Base-by-base conservation (phyloP, 1,140 invertebrate genomes). In the Sarcophaga peregrina region DNA sequence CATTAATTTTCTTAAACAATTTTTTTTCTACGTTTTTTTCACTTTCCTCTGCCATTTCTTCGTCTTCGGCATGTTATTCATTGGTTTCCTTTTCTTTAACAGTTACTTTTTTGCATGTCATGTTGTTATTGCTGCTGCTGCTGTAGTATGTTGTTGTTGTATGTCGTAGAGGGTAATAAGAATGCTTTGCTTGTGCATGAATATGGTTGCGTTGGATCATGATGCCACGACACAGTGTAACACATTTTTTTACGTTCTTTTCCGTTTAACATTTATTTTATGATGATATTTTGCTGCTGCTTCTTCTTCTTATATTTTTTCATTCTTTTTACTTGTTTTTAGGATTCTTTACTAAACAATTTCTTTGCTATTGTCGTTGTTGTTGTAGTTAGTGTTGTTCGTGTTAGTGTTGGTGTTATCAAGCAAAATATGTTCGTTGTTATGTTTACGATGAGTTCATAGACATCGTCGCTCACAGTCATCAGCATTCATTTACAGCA, bases 221-320 rank as follows among this genome's bases (percentile, higher is more conserved):
- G 5, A 68, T 68, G 62, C 62, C 10, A 68, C 25, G 62, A 68
- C 25, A 37, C 25, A 37, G 25, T 37, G 54, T 58, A 68, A 68
- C n/a, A 68, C 62, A 68, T 68, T 68, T 68, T n/a, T 68, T 68
- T 68, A 68, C 62, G 62, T 68, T 68, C 62, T 68, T 37, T 37
- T 68, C 62, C 62, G 62, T 68, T 68, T 68, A 68, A 68, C 62
- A 68, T 68, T 68, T 68, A 68, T 68, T 68, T 68, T 68, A 68
- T 68, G 54, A 58, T 58, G 54, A 58, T 58, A 58, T 58, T 58
- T 2, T 37, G 25, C 54, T 58, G 7, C 54, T 58, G 20, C 20
- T 68, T 17, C 10, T 68, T n/a, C 1, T 20, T 20, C 1, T 68
- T 20, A n/a, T n/a, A n/a, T n/a, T n/a, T n/a, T n/a, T n/a, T n/a